Conservation (phyloP, 2,888 invertebrate genomes). For the Lasioglossum figueresi region DNA sequence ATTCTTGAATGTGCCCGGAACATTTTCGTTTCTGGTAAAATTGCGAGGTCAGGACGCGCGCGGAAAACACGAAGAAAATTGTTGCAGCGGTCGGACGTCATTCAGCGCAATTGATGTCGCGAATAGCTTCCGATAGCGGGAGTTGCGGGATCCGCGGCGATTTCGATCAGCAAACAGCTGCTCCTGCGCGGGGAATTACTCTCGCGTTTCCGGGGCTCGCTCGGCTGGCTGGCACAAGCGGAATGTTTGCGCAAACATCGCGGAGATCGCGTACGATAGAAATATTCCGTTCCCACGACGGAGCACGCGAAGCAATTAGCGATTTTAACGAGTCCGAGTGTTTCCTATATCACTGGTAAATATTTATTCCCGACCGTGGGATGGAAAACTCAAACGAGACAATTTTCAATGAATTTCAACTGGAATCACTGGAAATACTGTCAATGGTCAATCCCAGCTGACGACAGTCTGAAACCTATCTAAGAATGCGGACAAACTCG, state of each 20-base stretch:
- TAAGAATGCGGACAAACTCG: no score
- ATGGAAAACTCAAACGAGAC: not conserved
- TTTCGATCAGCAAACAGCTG: constrained; percentile 40
- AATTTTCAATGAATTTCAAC: not conserved
- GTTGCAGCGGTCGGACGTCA: constrained; percentile 16
- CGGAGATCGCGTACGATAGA: constrained; percentile 19
- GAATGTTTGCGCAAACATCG: constrained; percentile 41
- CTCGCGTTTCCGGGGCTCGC: constrained; percentile 32
- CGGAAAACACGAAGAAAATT: not conserved
- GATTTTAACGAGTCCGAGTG: constrained; percentile 9
- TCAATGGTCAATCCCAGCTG: not conserved
- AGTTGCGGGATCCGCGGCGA: constrained; percentile 22
- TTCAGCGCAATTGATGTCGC: constrained; percentile 34
- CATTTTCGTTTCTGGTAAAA: not conserved
- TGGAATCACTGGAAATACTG: not conserved
- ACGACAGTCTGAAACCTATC: not conserved
- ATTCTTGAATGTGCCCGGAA: not conserved
- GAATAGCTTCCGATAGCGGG: constrained; percentile 22
- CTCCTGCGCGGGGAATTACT: constrained; percentile 31
- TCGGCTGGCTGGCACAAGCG: not conserved
- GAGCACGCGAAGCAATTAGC: constrained; percentile 26
- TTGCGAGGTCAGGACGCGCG: not conserved
- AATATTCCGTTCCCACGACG: constrained; percentile 20
- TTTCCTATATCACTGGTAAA: constrained; percentile 7
- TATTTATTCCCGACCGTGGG: constrained; percentile 1